Percentiles rank a stretch among this genome's conserved stretches.
Conservation (phyloP, 2,888 invertebrate species). For the Girardia tigrina region DNA sequence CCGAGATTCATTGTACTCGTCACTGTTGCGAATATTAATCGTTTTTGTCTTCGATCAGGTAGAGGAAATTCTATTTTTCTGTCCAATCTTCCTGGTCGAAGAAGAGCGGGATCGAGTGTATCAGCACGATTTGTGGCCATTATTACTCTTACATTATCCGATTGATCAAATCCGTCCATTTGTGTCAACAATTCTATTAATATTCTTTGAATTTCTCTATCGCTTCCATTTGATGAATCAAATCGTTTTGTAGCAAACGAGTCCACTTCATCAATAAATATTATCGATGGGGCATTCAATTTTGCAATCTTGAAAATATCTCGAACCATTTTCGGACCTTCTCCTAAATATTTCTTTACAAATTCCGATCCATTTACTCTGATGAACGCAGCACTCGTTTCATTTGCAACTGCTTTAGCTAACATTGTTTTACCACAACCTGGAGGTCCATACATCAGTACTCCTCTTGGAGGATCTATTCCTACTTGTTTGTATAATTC, state of each 20-base stretch:
- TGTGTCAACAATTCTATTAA: slow-evolving; percentile 87
- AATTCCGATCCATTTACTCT: slow-evolving; percentile 97
- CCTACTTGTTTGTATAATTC: slow-evolving; percentile 91
- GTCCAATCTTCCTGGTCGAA: slow-evolving; percentile 85
- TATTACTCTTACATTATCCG: slow-evolving; percentile 95
- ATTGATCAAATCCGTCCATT: slow-evolving; percentile 99
- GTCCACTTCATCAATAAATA: slow-evolving; percentile 98
- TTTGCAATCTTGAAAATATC: no score
- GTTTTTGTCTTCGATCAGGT: slow-evolving; percentile 75
- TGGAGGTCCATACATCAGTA: slow-evolving; percentile 97
- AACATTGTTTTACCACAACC: slow-evolving; percentile 98
- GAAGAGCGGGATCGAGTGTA: slow-evolving; percentile 87
- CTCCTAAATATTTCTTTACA: no score
- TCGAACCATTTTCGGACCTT: no score
- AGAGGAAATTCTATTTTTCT: slow-evolving; percentile 96
- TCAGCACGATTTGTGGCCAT: slow-evolving; percentile 95
- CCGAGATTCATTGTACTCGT: slow-evolving; percentile 60
- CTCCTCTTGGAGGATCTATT: slow-evolving; percentile 93
- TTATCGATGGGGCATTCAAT: no score
- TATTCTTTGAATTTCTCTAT: slow-evolving; percentile 57
- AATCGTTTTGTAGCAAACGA: slow-evolving; percentile 97
- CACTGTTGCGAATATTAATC: slow-evolving; percentile 90
- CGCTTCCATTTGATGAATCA: not conserved
- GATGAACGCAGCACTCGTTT: slow-evolving; percentile 94
- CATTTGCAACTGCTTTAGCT: slow-evolving; percentile 94